A percentile compares a stretch with the other conserved stretches of the same genome.
phyloP scores from a whole-genome alignment of 2,888 invertebrate species.

The Tetragonula carbonaria region DNA sequence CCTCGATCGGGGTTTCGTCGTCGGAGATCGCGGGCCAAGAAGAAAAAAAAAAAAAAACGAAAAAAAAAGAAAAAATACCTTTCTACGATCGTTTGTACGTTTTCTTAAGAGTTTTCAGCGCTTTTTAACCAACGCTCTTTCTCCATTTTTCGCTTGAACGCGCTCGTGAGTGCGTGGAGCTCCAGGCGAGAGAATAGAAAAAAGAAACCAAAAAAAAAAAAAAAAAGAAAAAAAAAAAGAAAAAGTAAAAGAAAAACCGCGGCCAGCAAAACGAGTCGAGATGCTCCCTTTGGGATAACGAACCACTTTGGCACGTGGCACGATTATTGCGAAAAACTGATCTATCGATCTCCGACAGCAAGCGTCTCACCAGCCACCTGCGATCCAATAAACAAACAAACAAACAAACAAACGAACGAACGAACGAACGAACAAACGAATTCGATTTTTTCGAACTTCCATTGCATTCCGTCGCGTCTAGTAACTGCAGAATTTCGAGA shows the following conservation, averaged over 20 bases:
- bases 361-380: slow-evolving; percentile 16
- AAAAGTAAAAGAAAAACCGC: too few relatives aligned
- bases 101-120: slow-evolving; percentile 31
- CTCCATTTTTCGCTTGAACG: slow-evolving; percentile 24
- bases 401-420: slow-evolving; percentile 30
- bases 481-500: background rate
- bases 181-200: background rate
- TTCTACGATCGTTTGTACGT: slow-evolving; percentile 40
- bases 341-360: slow-evolving; percentile 22
- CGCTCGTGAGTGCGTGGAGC: background rate
- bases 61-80: background rate
- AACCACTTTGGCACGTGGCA: background rate
- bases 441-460: slow-evolving; percentile 68
- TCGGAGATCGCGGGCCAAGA: slow-evolving; percentile 43
- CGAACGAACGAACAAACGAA: too few relatives aligned
- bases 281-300: background rate
- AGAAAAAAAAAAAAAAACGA: too few relatives aligned
- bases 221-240: too few relatives aligned
- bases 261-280: background rate
- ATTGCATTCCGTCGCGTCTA: slow-evolving; percentile 54
- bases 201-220: too few relatives aligned
- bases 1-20: slow-evolving; percentile 43
- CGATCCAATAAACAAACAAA: slow-evolving; percentile 37
- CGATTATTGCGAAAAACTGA: background rate
- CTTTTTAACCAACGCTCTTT: slow-evolving; percentile 30